phyloP scores from a whole-genome alignment of 2,888 invertebrate genomes.

The Actias luna region DNA sequence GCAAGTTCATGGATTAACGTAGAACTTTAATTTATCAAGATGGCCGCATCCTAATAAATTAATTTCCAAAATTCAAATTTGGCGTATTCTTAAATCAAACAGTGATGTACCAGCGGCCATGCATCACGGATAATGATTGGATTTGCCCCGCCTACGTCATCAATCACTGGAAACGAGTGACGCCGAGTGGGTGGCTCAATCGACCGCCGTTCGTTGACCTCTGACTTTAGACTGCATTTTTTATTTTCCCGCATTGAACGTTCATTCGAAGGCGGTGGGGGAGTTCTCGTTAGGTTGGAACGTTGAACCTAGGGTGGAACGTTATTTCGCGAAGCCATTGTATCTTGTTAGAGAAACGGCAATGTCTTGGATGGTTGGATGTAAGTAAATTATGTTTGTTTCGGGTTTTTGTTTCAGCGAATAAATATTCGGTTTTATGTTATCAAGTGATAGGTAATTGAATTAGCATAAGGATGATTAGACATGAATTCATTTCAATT shows the following conservation, averaged over 20 bases:
- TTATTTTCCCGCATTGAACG: not conserved
- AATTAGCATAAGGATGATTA: not conserved
- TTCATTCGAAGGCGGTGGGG: constrained; percentile 12
- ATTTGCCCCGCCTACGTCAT: constrained; percentile 80
- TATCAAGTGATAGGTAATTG: not conserved
- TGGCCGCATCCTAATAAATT: constrained; percentile 3
- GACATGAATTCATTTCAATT: not conserved
- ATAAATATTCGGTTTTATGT: constrained; percentile 8
- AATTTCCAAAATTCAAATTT: constrained; percentile 25
- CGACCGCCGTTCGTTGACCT: constrained; percentile 49
- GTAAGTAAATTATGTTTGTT: constrained; percentile 78
- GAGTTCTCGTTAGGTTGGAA: constrained; percentile 34
- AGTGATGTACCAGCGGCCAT: constrained; percentile 76
- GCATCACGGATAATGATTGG: constrained; percentile 81
- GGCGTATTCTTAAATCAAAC: constrained; percentile 46
- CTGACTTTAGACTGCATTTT: constrained; percentile 40
- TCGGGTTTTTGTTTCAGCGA: constrained; percentile 20
- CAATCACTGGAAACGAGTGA: constrained; percentile 74
- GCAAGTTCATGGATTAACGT: no score
- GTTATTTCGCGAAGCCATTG: constrained; percentile 71
- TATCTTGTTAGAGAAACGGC: constrained; percentile 73
- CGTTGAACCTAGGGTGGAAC: constrained; percentile 53
- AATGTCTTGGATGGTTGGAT: constrained; percentile 76
- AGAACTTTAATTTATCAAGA: no score
- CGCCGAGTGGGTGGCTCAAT: constrained; percentile 54